Evolutionary conservation across 2,888 invertebrate species (phyloP), one percentile per base, ranked within the genome.

Genomic region (Orthosia gothica): DNA sequence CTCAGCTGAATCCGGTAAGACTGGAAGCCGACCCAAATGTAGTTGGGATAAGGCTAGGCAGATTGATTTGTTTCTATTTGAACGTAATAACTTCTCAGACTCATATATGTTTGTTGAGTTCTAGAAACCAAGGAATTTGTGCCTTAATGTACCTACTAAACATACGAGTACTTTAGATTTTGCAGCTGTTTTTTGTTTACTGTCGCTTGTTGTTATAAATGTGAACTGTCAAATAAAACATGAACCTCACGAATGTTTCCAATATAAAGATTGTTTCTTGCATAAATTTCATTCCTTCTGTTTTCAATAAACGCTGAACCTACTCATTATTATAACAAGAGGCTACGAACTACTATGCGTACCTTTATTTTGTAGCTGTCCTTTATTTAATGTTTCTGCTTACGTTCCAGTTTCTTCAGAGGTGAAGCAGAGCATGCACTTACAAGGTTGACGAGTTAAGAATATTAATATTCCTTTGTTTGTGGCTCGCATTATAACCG

Each of bases 391-490:
- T 70, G 63, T 82, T 82, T 82, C 59, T 79, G 71, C 64, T 40
- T 72, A 61, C 66, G 23, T 81, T 76, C 67, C 81, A 15, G 58
- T 83, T 78, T 69, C 82, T 84, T 86, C 77, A 74, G 85, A 82
- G 74, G 88, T 88, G 90, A 89, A 91, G 87, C 92, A 87, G 88
- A 91, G 88, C 90, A 85, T 91, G 87, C 87, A 88, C 79, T 73
- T 71, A 80, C 93, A 92, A 92, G 93, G 92, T 89, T 89, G 88
- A 87, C 90, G 83, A 82, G 88, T 89, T 82, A 70, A 87, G 86
- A 88, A 91, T 89, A 90, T 88, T 89, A 89, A 87, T 84, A 84
- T 82, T 82, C 86, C 89, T 91, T 92, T 91, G 90, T 89, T 89
- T 88, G 78, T 78, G 74, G 63, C 74, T 83, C 59, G 68, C 23